These are phyloP conservation scores for Rhipidura dahli DNA, from an alignment of 2,113 vertebrate genomes.

Conservation along the genomic window DNA sequence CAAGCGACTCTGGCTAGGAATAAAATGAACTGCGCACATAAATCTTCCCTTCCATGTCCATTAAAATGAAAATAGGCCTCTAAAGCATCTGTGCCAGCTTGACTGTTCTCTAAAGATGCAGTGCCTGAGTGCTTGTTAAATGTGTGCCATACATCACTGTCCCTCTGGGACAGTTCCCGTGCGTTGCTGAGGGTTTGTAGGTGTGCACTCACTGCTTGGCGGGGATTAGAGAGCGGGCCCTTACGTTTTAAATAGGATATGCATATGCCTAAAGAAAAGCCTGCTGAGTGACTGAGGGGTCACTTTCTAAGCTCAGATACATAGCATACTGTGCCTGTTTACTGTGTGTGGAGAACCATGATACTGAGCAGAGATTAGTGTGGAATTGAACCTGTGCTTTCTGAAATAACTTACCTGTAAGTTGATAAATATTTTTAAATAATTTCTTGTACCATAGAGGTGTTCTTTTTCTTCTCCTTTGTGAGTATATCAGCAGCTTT, in stretches of 20 bases:
- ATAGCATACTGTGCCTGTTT: neutral
- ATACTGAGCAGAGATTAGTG: neutral
- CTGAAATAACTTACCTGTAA: neutral
- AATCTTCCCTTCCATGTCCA: neutral
- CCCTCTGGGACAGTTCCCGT: neutral
- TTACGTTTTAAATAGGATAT: neutral
- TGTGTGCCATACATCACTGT: neutral
- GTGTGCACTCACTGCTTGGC: neutral
- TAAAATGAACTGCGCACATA: neutral
- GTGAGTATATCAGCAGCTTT: neutral
- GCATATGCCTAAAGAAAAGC: neutral
- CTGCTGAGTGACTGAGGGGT: neutral
- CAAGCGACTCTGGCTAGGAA: neutral
- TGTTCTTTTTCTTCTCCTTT: fast-evolving
- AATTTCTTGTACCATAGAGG: neutral
- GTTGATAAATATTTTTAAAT: neutral
- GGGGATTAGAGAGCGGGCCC: neutral
- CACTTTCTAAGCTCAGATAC: neutral
- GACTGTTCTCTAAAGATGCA: neutral
- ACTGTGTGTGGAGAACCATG: neutral
- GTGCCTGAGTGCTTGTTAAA: neutral
- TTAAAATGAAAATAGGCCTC: neutral
- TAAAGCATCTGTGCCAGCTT: neutral
- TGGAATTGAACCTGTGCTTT: neutral
- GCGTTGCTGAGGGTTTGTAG: neutral